Base-by-base conservation (phyloP, 2,888 invertebrate genomes). In the Lasioglossum vierecki region DNA sequence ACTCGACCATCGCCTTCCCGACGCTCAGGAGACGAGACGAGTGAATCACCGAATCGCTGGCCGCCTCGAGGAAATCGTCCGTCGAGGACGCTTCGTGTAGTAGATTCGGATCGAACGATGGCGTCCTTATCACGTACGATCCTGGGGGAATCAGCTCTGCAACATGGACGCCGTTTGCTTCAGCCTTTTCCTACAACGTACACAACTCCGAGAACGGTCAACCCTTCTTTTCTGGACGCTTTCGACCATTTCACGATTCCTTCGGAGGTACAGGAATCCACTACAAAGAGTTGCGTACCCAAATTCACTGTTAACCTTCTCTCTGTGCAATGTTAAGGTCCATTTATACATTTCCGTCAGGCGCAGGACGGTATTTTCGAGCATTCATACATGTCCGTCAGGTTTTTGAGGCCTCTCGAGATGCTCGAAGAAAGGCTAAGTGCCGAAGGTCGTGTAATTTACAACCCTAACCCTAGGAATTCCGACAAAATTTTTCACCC, bases 11-110 rank as follows among this genome's bases (percentile, higher is more conserved):
- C 35, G 93, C 90, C 81, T 93, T 94, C 4, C 94, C 95, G 41
- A 95, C 91, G 11, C 91, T 89, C 0, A 94, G 85, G 0, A 95
- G 76, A 81, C 94, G 91, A 0, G 95, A 93, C 44, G 94, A 95
- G 44, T 92, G 91, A 5, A 91, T 88, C 0, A 93, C 88, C 1
- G 91, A 86, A 44, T 86, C 83, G 41, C 79, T 86, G 30, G 91
- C 88, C 1, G 88, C 86, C 18, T 90, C 84, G n/a, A 92, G 79
- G 70, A 91, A 92, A 76, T 88, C 83, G 26, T 90, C 91, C 57
- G 88, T 49, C 49, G 89, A 88, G 3, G 91, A 80, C n/a, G 89
- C 82, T 22, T 90, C 83, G 68, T 90, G 88, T 0, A 91, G 79
- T 0, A 89, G 49, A 53, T 92, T 90, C 53, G 90, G 82, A 26